Evolutionary conservation across 2,797 vertebrate species (phyloP).

Genomic region (Fistularia tabacaria): DNA sequence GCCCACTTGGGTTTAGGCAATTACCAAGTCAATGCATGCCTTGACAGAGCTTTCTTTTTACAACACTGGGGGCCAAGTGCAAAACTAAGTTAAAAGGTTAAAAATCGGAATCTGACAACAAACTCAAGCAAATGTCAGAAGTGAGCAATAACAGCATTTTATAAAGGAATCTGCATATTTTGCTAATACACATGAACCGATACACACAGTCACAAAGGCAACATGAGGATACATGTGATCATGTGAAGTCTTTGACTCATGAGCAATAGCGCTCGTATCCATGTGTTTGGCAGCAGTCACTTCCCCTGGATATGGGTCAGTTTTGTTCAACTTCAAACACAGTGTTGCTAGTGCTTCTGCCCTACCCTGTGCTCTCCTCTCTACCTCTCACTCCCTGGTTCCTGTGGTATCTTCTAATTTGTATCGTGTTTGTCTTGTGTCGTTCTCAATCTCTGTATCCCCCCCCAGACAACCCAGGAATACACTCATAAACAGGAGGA

Average conservation of each 20-base stretch:
- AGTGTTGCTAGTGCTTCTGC: too few relatives aligned
- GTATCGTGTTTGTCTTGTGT: slow-evolving; percentile 23
- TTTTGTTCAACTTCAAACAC: slow-evolving; percentile 71
- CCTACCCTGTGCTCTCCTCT: slow-evolving; percentile 50
- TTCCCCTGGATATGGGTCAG: slow-evolving; percentile 69
- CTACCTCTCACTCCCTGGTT: neutral
- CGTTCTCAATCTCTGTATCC: slow-evolving; percentile 15
- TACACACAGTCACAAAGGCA: slow-evolving; percentile 12
- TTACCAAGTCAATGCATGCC: too few relatives aligned
- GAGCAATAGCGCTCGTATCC: slow-evolving; percentile 63
- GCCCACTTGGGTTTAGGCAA: too few relatives aligned
- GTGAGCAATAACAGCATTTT: too few relatives aligned
- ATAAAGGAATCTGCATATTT: too few relatives aligned
- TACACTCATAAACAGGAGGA: slow-evolving; percentile 26
- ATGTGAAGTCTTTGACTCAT: slow-evolving; percentile 42
- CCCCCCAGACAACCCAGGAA: slow-evolving; percentile 15
- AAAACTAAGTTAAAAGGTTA: too few relatives aligned
- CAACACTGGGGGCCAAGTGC: too few relatives aligned
- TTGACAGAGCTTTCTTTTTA: too few relatives aligned
- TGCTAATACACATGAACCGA: too few relatives aligned
- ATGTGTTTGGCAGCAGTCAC: slow-evolving; percentile 66
- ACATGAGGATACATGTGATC: slow-evolving; percentile 40
- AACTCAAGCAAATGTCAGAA: too few relatives aligned
- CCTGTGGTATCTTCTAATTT: slow-evolving; percentile 1
- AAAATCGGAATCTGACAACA: too few relatives aligned